Percentiles rank a stretch among this genome's conserved stretches.
phyloP scores from a whole-genome alignment of 2,797 vertebrate species.

The Mastacembelus armatus region DNA sequence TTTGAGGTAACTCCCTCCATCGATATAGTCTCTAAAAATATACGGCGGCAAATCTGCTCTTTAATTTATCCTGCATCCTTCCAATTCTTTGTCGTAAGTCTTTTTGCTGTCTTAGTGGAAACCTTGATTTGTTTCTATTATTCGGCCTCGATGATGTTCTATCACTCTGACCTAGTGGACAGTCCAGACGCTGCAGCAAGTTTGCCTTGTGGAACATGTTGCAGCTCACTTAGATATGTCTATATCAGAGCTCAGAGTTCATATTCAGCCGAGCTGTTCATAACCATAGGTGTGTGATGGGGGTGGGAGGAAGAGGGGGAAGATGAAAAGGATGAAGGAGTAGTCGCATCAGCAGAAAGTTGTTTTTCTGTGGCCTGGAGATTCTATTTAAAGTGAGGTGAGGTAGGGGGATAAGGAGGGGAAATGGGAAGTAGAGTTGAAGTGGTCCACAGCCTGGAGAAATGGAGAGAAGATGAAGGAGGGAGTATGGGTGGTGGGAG shows the following conservation, averaged over 20 bases:
- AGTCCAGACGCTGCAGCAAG: constrained; percentile 20
- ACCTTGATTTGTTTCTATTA: neutral
- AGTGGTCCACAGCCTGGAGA: constrained; percentile 68
- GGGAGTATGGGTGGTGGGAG: constrained; percentile 36
- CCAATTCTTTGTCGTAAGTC: no score
- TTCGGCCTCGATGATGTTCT: neutral
- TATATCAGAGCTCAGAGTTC: constrained; percentile 65
- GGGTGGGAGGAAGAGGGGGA: constrained; percentile 60
- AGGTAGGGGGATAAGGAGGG: constrained; percentile 33
- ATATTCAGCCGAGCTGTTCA: constrained; percentile 57
- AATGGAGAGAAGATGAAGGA: constrained; percentile 63
- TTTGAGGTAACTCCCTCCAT: no score
- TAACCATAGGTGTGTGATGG: constrained; percentile 74
- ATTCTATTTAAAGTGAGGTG: constrained; percentile 86
- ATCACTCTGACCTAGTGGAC: constrained; percentile 19
- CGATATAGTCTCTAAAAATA: no score
- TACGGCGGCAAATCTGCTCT: no score
- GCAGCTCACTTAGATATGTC: constrained; percentile 48
- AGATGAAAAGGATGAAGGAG: constrained; percentile 75
- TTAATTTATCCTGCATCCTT: no score
- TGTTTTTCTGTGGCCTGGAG: constrained; percentile 89
- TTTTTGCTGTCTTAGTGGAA: no score
- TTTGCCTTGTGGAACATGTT: constrained; percentile 49
- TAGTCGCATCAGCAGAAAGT: constrained; percentile 91
- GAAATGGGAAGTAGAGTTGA: constrained; percentile 58